Evolutionary conservation across 2,888 invertebrate species (phyloP).

Genomic region (Pollenia amentaria): DNA sequence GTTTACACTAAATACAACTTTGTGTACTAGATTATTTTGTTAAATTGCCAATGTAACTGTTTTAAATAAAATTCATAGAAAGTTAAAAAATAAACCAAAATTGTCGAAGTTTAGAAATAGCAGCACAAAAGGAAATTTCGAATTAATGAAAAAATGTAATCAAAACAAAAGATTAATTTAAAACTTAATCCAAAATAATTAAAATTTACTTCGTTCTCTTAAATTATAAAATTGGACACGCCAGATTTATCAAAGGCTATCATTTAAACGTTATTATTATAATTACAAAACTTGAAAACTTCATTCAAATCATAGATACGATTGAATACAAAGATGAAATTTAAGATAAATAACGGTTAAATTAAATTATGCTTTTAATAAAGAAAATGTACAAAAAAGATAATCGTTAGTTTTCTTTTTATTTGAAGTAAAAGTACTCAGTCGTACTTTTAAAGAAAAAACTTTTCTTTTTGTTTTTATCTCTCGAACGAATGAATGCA

Average conservation of each 20-base stretch:
- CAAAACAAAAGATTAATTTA: not conserved
- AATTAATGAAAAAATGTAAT: no score
- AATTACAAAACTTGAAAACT: constrained; percentile 48
- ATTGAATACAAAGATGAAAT: constrained; percentile 29
- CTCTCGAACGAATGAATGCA: constrained; percentile 18
- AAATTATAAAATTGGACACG: constrained; percentile 25
- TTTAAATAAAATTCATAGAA: no score
- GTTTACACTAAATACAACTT: not conserved
- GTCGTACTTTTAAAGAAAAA: not conserved
- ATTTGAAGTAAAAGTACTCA: constrained; percentile 62
- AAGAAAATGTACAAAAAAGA: constrained; percentile 30
- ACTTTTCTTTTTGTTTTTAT: constrained; percentile 49
- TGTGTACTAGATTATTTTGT: no score
- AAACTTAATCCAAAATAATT: not conserved
- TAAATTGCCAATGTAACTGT: no score
- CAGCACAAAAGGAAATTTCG: no score
- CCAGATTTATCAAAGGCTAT: not conserved
- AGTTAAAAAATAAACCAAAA: no score
- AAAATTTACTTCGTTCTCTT: not conserved
- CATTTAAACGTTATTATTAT: constrained; percentile 38
- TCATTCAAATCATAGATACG: constrained; percentile 44
- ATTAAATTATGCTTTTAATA: constrained; percentile 26
- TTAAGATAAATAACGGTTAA: constrained; percentile 26
- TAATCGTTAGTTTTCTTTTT: constrained; percentile 27
- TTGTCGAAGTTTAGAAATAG: no score